Base-by-base conservation (phyloP, 1,140 invertebrate genomes). In the Zelostemma sp. region DNA sequence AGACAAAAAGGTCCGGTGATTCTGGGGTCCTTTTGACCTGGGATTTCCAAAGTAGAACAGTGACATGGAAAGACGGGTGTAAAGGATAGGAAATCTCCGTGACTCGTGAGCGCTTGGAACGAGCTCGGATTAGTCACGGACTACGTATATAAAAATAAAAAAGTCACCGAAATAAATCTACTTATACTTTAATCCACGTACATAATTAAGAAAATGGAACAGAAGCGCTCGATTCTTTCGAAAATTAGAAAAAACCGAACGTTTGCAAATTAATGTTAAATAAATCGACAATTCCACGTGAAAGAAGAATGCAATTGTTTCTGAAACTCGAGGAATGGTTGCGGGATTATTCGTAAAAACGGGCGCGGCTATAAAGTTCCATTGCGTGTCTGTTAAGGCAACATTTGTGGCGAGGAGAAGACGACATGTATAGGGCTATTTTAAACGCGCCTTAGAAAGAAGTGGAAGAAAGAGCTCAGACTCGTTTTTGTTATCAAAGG, bases 71-170 rank as follows among this genome's bases (percentile, higher is more conserved):
- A 70, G 67, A 69, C 67, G 57, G 61, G 56, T n/a, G 38, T 47
- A 64, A 69, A 64, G 60, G 55, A 62, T 55, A 60, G 55, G 11
- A 56, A 48, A 41, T 55, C 41, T 12, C 58, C 61, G 72, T 68
- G 68, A 63, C 68, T 70, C 73, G 75, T 77, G 78, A 80, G 71
- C 75, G 65, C 64, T 62, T 77, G 77, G 75, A 55, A 81, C 80
- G 77, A 81, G 81, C 68, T 62, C 60, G 77, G 78, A 82, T 82
- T 82, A 82, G 80, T 77, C 76, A 78, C 65, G 74, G 77, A 54
- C 46, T 41, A 12, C 9, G 19, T 43, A 43, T 43, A n/a, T 3
- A 40, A 40, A 12, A 40, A n/a, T 3, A 40, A 40, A 25, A 25
- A 25, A 25, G 21, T 25, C 21, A 25, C 21, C 8, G 21, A 25